These are phyloP conservation scores for Hippopotamus amphibius DNA, from an alignment of 2,113 vertebrate species.

Conservation along the genomic window DNA sequence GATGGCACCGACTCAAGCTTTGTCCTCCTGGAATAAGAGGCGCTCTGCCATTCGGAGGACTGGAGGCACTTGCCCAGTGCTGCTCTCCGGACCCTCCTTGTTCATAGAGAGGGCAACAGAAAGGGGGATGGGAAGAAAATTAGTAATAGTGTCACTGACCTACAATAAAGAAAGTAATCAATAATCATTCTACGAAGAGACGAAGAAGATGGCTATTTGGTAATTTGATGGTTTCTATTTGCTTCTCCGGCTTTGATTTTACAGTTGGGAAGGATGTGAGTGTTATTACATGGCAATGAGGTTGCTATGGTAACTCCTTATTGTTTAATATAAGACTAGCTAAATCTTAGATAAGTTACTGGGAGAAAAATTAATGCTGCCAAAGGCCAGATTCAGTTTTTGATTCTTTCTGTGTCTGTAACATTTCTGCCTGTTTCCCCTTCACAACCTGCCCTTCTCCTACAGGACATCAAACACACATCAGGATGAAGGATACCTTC, in stretches of 20 bases:
- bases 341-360: constrained; percentile 82
- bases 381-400: constrained; percentile 70
- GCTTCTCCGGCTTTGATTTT: constrained; percentile 78
- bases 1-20: neutral
- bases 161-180: constrained; percentile 64
- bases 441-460: constrained; percentile 20
- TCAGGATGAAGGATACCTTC: neutral
- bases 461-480: neutral
- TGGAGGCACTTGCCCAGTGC: accelerated
- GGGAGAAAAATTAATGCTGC: constrained; percentile 79
- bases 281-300: constrained; percentile 68
- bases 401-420: constrained; percentile 51
- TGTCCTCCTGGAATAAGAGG: constrained; percentile 39
- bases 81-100: neutral
- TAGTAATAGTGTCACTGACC: constrained; percentile 51
- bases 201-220: constrained; percentile 65
- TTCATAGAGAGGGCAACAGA: neutral
- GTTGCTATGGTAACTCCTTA: constrained; percentile 82
- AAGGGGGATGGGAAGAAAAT: neutral
- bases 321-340: constrained; percentile 85
- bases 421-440: constrained; percentile 41
- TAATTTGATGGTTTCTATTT: constrained; percentile 79
- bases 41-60: neutral
- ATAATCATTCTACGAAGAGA: constrained; percentile 64
- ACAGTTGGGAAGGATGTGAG: constrained; percentile 75